These are phyloP conservation scores for Cerastis leucographa DNA, from an alignment of 2,888 invertebrate genomes.

Conservation along the genomic window DNA sequence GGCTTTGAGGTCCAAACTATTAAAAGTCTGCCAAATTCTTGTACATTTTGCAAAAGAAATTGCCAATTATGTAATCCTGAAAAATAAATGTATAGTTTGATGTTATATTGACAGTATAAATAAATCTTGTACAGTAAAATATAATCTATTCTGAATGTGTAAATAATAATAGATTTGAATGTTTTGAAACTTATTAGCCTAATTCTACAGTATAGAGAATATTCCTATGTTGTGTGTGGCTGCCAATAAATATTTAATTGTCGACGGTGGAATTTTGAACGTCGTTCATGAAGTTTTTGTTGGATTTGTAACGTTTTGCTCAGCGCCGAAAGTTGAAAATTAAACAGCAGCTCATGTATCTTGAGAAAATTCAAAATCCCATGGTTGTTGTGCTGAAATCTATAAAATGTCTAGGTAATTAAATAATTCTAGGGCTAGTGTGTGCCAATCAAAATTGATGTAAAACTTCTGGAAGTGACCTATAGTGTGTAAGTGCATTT, in stretches of 20 bases:
- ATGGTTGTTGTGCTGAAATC: constrained; percentile 9
- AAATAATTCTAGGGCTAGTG: constrained; percentile 43
- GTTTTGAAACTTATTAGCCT: constrained; percentile 29
- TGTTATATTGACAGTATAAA: constrained; percentile 9
- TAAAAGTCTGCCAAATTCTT: constrained; percentile 37
- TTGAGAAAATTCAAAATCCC: no score
- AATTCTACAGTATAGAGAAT: constrained; percentile 21
- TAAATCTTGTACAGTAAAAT: constrained; percentile 44
- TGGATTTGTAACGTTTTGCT: not conserved
- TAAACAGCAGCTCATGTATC: no score
- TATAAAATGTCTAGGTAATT: not conserved
- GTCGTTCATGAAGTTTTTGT: not conserved
- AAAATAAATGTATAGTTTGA: not conserved
- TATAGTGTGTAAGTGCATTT: constrained; percentile 53
- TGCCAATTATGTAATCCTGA: constrained; percentile 3
- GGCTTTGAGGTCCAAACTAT: constrained; percentile 1
- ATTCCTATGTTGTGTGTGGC: constrained; percentile 27
- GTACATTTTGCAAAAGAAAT: constrained; percentile 16
- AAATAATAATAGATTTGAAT: constrained; percentile 40
- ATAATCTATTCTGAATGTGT: constrained; percentile 39
- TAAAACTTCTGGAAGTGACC: constrained; percentile 50
- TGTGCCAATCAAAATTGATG: constrained; percentile 52
- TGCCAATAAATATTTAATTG: constrained; percentile 6
- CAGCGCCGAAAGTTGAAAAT: no score
- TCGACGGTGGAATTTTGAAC: not conserved